phyloP scores from a whole-genome alignment of 2,113 vertebrate genomes.

The Pituophis catenifer region DNA sequence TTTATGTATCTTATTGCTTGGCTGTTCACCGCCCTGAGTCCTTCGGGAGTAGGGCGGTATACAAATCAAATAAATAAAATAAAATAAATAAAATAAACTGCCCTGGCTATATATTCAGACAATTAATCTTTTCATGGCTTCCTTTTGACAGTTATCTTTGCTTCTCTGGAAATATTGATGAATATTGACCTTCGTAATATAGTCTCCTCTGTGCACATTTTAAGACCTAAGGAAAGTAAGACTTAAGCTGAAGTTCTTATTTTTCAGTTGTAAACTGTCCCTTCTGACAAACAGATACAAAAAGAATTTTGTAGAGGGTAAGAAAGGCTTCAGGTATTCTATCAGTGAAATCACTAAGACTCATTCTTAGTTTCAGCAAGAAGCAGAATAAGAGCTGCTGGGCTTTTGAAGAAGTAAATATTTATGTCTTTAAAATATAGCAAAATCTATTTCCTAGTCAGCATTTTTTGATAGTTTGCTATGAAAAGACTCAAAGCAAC shows the following conservation, averaged over 20 bases:
- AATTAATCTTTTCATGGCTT: conserved; percentile 26
- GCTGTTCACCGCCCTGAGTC: no score
- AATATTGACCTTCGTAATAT: conserved; percentile 18
- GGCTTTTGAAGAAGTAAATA: not conserved
- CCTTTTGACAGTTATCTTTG: conserved; percentile 7
- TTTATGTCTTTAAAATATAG: not conserved
- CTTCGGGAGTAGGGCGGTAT: no score
- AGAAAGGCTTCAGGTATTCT: not conserved
- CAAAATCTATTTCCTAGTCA: not conserved
- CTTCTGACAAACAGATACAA: not conserved
- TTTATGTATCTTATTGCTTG: no score
- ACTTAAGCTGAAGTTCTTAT: not conserved
- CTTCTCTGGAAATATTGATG: conserved; percentile 28
- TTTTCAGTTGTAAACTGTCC: not conserved
- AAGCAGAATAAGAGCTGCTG: not conserved
- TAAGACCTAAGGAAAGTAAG: conserved; percentile 12
- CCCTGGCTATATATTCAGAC: not conserved
- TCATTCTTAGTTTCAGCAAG: not conserved
- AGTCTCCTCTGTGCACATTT: conserved; percentile 14
- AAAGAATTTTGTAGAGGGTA: not conserved
- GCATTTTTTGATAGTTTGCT: not conserved
- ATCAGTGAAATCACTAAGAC: not conserved
- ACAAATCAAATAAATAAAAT: no score
- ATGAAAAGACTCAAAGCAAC: not conserved
- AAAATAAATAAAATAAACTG: no score